These are phyloP conservation scores for Capreolus pygargus DNA, from an alignment of 2,113 vertebrate genomes.

Conservation along the genomic window DNA sequence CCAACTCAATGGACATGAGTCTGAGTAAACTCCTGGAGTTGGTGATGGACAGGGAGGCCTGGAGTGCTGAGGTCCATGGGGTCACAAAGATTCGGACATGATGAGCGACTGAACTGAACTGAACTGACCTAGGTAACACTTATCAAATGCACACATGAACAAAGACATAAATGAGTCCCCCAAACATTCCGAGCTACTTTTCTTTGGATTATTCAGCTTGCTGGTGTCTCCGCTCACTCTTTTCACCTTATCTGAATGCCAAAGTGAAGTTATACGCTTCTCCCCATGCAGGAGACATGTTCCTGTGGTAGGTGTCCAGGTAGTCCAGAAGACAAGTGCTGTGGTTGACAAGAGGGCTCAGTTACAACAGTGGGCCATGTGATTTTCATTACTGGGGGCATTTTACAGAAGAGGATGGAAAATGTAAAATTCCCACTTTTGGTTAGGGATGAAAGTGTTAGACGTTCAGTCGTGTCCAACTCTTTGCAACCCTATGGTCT, in stretches of 20 bases:
- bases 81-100: accelerated
- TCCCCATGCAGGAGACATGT: not conserved
- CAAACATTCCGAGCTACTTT: not conserved
- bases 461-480: not conserved
- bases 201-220: not conserved
- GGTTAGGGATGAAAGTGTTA: not conserved
- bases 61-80: not conserved
- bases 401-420: conserved; percentile 15
- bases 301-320: not conserved
- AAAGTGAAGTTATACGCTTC: not conserved
- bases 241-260: not conserved
- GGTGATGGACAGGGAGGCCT: not conserved
- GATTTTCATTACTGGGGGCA: not conserved
- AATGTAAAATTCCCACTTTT: conserved; percentile 1
- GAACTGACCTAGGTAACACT: not conserved
- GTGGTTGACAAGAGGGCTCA: not conserved
- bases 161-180: not conserved
- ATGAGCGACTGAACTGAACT: not conserved
- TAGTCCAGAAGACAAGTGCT: not conserved
- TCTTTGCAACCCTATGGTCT: not conserved
- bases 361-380: too few relatives aligned
- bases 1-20: not conserved
- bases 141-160: not conserved
- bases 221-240: not conserved
- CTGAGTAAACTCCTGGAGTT: not conserved